These are phyloP conservation scores for Rhabdornis inornatus DNA, from an alignment of 2,113 vertebrate species.

Conservation along the genomic window DNA sequence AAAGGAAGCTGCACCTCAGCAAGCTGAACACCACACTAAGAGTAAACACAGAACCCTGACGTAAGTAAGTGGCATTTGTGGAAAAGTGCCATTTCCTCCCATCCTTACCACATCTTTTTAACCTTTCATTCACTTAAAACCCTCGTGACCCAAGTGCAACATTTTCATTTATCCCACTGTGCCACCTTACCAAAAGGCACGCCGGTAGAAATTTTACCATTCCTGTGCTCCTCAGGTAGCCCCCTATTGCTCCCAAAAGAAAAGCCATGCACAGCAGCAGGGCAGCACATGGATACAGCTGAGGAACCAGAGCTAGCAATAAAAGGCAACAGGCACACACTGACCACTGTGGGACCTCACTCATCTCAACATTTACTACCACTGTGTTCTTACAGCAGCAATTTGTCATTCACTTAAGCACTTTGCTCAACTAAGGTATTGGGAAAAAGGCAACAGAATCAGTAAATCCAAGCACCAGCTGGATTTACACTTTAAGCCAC, in stretches of 20 bases:
- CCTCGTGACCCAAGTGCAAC: not conserved
- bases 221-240: rapidly evolving
- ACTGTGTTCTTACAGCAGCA: not conserved
- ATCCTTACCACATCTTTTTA: not conserved
- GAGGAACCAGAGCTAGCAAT: not conserved
- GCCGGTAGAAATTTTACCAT: rapidly evolving
- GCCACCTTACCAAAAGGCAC: not conserved
- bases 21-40: not conserved
- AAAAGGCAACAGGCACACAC: not conserved
- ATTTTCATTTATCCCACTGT: not conserved
- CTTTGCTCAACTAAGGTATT: not conserved
- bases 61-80: not conserved
- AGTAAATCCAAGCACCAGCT: not conserved
- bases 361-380: not conserved
- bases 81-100: not conserved
- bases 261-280: not conserved
- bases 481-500: not conserved
- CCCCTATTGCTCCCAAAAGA: rapidly evolving
- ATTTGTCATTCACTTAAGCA: not conserved
- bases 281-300: rapidly evolving
- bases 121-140: not conserved
- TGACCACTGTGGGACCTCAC: not conserved
- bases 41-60: not conserved
- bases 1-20: not conserved
- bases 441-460: not conserved